Evolutionary conservation across 2,797 vertebrate genomes (phyloP).

Genomic region (Acrossocheilus fasciatus): DNA sequence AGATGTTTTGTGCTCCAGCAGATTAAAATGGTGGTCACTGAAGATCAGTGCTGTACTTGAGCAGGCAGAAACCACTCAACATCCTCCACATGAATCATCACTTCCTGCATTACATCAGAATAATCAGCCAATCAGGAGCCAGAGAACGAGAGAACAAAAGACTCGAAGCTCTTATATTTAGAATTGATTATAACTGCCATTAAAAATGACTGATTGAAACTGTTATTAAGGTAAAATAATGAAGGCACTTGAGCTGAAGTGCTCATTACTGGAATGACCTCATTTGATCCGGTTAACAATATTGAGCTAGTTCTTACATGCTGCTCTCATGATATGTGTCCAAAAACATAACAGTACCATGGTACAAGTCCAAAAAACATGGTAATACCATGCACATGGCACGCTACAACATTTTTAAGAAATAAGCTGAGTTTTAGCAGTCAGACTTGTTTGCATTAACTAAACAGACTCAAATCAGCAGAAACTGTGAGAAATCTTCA

Average conservation of each 20-base stretch:
- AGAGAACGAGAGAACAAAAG: not conserved
- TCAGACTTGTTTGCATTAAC: not conserved
- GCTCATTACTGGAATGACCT: not conserved
- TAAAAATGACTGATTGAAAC: not conserved
- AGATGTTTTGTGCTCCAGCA: too few species aligned
- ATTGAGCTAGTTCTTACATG: not conserved
- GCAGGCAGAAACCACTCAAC: not conserved
- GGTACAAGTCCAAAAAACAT: not conserved
- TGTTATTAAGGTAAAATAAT: not conserved
- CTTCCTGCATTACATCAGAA: not conserved
- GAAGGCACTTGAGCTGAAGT: not conserved
- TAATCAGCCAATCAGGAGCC: not conserved
- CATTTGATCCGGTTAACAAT: not conserved
- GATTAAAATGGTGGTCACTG: too few species aligned
- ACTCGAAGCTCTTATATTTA: not conserved
- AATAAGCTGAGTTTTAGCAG: not conserved
- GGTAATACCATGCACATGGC: too few species aligned
- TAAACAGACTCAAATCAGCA: conserved; percentile 4
- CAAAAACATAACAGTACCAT: not conserved
- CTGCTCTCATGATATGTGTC: not conserved
- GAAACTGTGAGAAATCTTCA: not conserved
- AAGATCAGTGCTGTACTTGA: too few species aligned
- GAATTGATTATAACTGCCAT: not conserved
- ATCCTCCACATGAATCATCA: conserved; percentile 12
- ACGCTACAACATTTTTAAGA: too few species aligned